These are phyloP conservation scores for Xestia sexstrigata DNA, from an alignment of 2,888 invertebrate species.

Conservation along the genomic window DNA sequence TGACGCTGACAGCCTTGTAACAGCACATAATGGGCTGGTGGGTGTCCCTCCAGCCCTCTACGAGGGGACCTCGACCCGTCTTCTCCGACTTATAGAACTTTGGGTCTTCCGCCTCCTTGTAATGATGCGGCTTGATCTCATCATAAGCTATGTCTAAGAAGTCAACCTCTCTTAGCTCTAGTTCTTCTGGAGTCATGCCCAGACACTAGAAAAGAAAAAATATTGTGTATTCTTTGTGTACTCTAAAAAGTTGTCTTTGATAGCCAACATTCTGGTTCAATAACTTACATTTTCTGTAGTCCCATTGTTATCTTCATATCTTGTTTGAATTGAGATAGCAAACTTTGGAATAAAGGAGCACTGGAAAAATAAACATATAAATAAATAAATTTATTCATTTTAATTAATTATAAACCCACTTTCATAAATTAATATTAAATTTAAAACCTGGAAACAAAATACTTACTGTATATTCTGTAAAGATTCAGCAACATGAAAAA, in stretches of 20 bases:
- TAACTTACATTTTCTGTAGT: slow-evolving; percentile 95
- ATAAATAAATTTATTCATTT: background rate
- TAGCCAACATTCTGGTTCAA: background rate
- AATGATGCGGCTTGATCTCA: slow-evolving; percentile 95
- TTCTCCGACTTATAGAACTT: slow-evolving; percentile 95
- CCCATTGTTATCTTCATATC: slow-evolving; percentile 97
- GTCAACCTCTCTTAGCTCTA: slow-evolving; percentile 94
- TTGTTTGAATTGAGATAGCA: slow-evolving; percentile 95
- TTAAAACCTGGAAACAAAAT: background rate
- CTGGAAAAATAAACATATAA: slow-evolving; percentile 88
- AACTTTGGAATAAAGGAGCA: slow-evolving; percentile 97
- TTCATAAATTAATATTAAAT: background rate
- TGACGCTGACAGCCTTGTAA: slow-evolving; percentile 96
- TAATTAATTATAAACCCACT: background rate
- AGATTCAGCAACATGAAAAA: slow-evolving; percentile 47
- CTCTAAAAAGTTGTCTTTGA: slow-evolving; percentile 27
- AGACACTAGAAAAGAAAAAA: slow-evolving; percentile 92
- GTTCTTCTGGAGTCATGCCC: slow-evolving; percentile 93
- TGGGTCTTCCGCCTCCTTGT: slow-evolving; percentile 97
- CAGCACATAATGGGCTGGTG: slow-evolving; percentile 97
- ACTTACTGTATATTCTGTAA: slow-evolving; percentile 58
- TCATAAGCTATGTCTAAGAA: slow-evolving; percentile 97
- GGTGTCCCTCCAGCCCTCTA: slow-evolving; percentile 95
- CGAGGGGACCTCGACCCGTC: slow-evolving; percentile 95
- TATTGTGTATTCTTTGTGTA: background rate